phyloP scores from a whole-genome alignment of 2,888 invertebrate species.

The Priocnemis perturbator region DNA sequence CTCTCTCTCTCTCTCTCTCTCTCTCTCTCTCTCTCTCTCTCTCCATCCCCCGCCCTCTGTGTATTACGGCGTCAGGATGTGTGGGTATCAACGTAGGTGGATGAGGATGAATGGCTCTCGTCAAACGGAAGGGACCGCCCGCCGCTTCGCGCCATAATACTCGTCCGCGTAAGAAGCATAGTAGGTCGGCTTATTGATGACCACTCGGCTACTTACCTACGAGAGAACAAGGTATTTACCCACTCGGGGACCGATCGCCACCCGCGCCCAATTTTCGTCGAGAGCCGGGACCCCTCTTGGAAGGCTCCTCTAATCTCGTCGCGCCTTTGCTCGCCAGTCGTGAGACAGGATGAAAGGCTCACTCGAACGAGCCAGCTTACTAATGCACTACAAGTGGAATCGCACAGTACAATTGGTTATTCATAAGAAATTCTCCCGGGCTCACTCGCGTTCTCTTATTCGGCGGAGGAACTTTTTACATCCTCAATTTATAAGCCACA shows the following conservation, averaged over 20 bases:
- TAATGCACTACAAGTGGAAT: too few relatives aligned
- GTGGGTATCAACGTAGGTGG: constrained; percentile 72
- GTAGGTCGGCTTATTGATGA: constrained; percentile 71
- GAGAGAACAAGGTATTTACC: constrained; percentile 62
- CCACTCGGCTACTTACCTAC: constrained; percentile 68
- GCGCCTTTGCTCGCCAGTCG: too few relatives aligned
- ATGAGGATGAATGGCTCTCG: constrained; percentile 75
- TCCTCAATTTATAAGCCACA: too few relatives aligned
- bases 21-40: too few relatives aligned
- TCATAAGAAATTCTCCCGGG: too few relatives aligned
- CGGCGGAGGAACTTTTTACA: too few relatives aligned
- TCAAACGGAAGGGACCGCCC: constrained; percentile 75
- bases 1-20: neutral
- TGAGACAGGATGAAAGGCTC: too few relatives aligned
- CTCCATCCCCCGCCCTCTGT: constrained; percentile 40
- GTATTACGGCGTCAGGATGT: constrained; percentile 47
- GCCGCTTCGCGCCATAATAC: constrained; percentile 72
- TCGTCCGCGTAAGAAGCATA: constrained; percentile 62
- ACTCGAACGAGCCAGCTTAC: too few relatives aligned
- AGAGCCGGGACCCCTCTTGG: too few relatives aligned
- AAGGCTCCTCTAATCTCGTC: too few relatives aligned
- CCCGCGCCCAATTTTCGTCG: constrained; percentile 8
- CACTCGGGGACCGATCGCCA: constrained; percentile 42
- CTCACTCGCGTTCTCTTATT: too few relatives aligned
- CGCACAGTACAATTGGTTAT: too few relatives aligned